A percentile compares a stretch with the other conserved stretches of the same genome.
Conservation (phyloP, 2,797 vertebrate genomes). For the Rhyacichthys aspro region DNA sequence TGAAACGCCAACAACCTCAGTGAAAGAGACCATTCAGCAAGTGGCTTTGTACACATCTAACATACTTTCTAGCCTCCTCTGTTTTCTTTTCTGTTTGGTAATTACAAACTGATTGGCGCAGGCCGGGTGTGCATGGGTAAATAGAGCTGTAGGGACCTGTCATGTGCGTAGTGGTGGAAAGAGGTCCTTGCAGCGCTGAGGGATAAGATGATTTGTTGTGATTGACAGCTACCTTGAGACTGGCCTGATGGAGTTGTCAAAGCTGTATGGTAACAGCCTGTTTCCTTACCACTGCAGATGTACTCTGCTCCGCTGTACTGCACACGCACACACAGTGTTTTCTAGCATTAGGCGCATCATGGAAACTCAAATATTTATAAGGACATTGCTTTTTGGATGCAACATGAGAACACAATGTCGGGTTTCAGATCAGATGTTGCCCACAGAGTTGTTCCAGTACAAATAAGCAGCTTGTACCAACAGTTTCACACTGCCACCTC, state of each 20-base stretch:
- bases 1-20: constrained; percentile 76
- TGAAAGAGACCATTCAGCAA: constrained; percentile 71
- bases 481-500: constrained; percentile 61
- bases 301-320: constrained; percentile 76
- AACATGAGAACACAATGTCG: constrained; percentile 64
- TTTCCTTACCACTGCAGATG: constrained; percentile 84
- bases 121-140: constrained; percentile 87
- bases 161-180: constrained; percentile 86
- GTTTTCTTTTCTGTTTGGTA: constrained; percentile 80
- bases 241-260: constrained; percentile 98
- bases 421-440: constrained; percentile 55
- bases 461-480: constrained; percentile 70
- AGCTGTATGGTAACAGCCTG: constrained; percentile 84
- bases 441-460: constrained; percentile 54
- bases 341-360: constrained; percentile 54
- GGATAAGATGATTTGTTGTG: constrained; percentile 95
- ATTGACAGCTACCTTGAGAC: constrained; percentile 99
- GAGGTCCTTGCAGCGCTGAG: constrained; percentile 90
- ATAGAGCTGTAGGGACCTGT: constrained; percentile 97
- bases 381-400: constrained; percentile 65
- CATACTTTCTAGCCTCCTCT: constrained; percentile 57
- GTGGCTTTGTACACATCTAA: constrained; percentile 82
- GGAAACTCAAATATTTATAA: constrained; percentile 74
- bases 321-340: constrained; percentile 62
- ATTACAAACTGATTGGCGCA: constrained; percentile 88